Evolutionary conservation across 2,113 vertebrate genomes (phyloP).

Genomic region (Lophius piscatorius): DNA sequence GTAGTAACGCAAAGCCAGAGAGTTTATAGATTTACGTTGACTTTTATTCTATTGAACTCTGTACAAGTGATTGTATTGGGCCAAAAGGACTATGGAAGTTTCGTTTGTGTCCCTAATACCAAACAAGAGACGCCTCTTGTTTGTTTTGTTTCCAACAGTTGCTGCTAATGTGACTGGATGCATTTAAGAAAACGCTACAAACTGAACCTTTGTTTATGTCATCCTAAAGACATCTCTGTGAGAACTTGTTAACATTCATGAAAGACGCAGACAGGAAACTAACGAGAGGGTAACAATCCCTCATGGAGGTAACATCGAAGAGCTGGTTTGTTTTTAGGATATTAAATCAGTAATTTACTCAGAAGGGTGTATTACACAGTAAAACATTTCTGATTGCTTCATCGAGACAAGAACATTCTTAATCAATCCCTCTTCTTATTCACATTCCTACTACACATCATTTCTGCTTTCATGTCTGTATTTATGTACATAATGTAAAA

Average conservation of each 20-base stretch:
- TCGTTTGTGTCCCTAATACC: too few relatives aligned
- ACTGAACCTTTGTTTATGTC: too few relatives aligned
- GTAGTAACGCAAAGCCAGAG: background rate
- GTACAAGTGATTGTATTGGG: too few relatives aligned
- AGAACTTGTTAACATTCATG: background rate
- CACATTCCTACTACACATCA: slow-evolving; percentile 11
- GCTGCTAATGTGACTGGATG: too few relatives aligned
- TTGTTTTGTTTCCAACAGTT: too few relatives aligned
- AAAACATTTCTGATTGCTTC: too few relatives aligned
- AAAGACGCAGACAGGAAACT: background rate
- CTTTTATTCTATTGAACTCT: too few relatives aligned
- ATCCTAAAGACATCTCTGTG: background rate
- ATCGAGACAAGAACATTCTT: slow-evolving; percentile 11
- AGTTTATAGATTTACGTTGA: background rate
- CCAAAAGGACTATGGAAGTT: too few relatives aligned
- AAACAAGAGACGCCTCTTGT: too few relatives aligned
- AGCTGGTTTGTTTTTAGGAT: slow-evolving; percentile 2
- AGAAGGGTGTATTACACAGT: too few relatives aligned
- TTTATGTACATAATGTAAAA: slow-evolving; percentile 3
- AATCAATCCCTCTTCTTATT: slow-evolving; percentile 6
- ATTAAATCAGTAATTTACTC: too few relatives aligned
- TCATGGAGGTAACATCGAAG: slow-evolving; percentile 4
- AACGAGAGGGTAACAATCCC: background rate
- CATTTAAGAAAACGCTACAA: too few relatives aligned
- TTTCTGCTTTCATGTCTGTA: slow-evolving; percentile 20